Conservation (phyloP, 1,140 invertebrate species). For the Drosophila persimilis region DNA sequence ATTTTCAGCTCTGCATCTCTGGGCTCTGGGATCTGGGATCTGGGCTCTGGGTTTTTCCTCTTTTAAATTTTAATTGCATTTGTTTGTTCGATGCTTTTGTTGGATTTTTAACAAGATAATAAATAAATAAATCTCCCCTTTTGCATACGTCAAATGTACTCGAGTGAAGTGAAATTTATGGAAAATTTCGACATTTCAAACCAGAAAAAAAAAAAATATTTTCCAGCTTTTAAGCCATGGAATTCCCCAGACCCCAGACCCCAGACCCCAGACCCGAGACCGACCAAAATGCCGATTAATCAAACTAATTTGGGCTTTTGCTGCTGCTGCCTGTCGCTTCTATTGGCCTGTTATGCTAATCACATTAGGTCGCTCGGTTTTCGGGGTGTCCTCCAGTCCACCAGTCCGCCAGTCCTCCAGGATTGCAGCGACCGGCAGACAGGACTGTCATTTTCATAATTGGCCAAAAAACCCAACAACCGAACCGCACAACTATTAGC, state of each 20-base stretch:
- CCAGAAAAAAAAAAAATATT: conserved; percentile 8
- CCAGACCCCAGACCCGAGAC: not conserved
- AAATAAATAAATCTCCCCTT: conserved; percentile 61
- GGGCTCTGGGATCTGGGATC: not conserved
- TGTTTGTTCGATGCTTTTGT: conserved; percentile 57
- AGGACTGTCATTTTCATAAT: conserved; percentile 76
- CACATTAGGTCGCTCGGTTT: conserved; percentile 38
- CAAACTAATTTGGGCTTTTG: conserved; percentile 50
- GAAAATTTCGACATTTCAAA: conserved; percentile 47
- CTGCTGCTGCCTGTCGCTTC: conserved; percentile 36
- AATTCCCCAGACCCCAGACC: not conserved
- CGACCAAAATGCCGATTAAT: conserved; percentile 47
- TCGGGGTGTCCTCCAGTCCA: no score
- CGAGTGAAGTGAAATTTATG: conserved; percentile 55
- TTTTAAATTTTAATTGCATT: conserved; percentile 64
- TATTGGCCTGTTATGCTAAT: conserved; percentile 52
- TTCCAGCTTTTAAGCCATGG: conserved; percentile 22
- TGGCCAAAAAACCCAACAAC: conserved; percentile 70
- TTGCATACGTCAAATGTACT: conserved; percentile 39
- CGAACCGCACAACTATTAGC: conserved; percentile 74
- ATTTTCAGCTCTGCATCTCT: conserved; percentile 21
- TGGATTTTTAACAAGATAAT: conserved; percentile 70
- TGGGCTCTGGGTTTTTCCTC: conserved; percentile 21
- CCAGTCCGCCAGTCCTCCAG: no score
- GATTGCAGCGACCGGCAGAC: not conserved